Evolutionary conservation across 2,888 invertebrate species (phyloP).

Genomic region (Oeneis ivallda): DNA sequence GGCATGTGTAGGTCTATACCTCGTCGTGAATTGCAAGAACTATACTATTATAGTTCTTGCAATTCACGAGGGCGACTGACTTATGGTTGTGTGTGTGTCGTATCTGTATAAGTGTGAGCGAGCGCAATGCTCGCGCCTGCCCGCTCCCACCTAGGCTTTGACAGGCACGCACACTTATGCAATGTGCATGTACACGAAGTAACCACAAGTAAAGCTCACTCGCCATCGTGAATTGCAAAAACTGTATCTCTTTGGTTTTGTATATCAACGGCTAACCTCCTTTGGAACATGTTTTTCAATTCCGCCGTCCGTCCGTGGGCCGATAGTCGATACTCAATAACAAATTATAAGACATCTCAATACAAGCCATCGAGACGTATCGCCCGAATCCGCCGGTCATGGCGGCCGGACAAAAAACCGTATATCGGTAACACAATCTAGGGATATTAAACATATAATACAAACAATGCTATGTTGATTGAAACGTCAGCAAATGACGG

Average conservation of each 20-base stretch:
- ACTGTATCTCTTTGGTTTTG: not conserved
- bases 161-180: no score
- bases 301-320: conserved; percentile 19
- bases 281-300: conserved; percentile 36
- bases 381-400: conserved; percentile 53
- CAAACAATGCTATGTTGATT: conserved; percentile 80
- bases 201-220: no score
- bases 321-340: conserved; percentile 58
- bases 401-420: conserved; percentile 48
- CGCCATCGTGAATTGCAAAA: no score
- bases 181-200: no score
- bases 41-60: no score
- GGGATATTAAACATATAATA: conserved; percentile 77
- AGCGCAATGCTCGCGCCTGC: no score
- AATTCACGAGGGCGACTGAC: no score
- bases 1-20: no score
- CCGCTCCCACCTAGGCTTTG: no score
- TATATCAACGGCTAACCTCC: conserved; percentile 20
- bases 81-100: no score
- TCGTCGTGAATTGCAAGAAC: no score
- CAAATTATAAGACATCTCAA: conserved; percentile 67
- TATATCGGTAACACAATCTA: conserved; percentile 81
- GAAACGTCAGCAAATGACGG: conserved; percentile 78
- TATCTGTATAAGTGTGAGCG: no score
- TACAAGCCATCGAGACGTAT: conserved; percentile 44